These are phyloP conservation scores for Rhamphomyia laevipes DNA, from an alignment of 2,888 invertebrate genomes.

Conservation along the genomic window DNA sequence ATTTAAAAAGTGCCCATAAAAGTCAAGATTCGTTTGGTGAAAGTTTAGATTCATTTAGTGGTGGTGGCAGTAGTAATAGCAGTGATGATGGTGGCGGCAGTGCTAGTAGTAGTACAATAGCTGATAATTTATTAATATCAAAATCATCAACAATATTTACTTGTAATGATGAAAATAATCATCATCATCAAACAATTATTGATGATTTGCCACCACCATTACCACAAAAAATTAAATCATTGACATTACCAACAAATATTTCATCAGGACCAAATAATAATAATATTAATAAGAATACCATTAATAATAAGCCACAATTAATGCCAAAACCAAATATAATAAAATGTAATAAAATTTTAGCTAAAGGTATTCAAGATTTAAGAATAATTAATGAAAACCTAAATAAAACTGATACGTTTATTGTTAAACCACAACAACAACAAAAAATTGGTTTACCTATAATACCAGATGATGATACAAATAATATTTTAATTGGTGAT, in stretches of 20 bases:
- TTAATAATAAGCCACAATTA: slow-evolving; percentile 38
- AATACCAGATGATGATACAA: slow-evolving; percentile 28
- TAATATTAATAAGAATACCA: no score
- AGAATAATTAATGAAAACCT: slow-evolving; percentile 20
- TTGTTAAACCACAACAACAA: slow-evolving; percentile 38
- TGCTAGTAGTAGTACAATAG: slow-evolving; percentile 10
- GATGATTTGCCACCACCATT: slow-evolving; percentile 33
- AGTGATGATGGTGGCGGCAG: slow-evolving; percentile 24
- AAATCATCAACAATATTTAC: not conserved
- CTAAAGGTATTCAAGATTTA: slow-evolving; percentile 36
- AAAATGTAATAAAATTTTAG: slow-evolving; percentile 30
- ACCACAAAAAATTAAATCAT: slow-evolving; percentile 36
- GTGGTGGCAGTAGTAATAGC: slow-evolving; percentile 30
- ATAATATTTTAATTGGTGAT: slow-evolving; percentile 30
- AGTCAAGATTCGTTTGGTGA: slow-evolving; percentile 48
- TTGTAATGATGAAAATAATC: slow-evolving; percentile 22
- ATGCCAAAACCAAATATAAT: slow-evolving; percentile 41
- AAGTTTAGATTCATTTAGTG: slow-evolving; percentile 34
- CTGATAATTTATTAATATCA: not conserved
- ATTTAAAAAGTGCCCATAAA: slow-evolving; percentile 59
- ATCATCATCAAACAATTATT: not conserved
- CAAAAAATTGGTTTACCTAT: slow-evolving; percentile 34
- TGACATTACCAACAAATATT: slow-evolving; percentile 30
- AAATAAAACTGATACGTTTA: slow-evolving; percentile 31
- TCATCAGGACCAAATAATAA: no score